phyloP scores from a whole-genome alignment of 2,888 invertebrate species.

The Diachrysia chrysitis region DNA sequence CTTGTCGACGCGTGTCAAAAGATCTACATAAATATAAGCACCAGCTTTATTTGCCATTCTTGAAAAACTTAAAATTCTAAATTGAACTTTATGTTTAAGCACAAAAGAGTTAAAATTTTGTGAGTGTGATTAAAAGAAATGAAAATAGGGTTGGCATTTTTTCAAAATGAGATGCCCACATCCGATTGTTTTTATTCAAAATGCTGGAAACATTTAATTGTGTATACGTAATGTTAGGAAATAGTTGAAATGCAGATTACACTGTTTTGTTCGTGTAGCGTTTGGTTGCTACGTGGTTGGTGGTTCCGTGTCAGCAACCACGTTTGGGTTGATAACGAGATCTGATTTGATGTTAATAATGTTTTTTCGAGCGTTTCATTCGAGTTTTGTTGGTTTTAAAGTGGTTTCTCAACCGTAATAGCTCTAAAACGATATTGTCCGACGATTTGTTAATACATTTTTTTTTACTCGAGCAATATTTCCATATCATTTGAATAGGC shows the following conservation, averaged over 20 bases:
- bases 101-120: conserved; percentile 29
- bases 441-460: conserved; percentile 56
- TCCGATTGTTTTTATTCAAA: conserved; percentile 85
- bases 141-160: conserved; percentile 54
- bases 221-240: conserved; percentile 74
- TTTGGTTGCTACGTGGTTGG: conserved; percentile 63
- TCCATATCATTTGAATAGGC: conserved; percentile 40
- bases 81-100: conserved; percentile 46
- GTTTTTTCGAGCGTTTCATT: conserved; percentile 62
- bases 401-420: conserved; percentile 59
- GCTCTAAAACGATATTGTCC: conserved; percentile 55
- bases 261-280: conserved; percentile 54
- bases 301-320: conserved; percentile 61
- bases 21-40: conserved; percentile 65
- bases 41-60: conserved; percentile 49
- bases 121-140: background rate
- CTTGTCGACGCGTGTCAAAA: conserved; percentile 78
- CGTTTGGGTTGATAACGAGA: conserved; percentile 61
- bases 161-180: conserved; percentile 74
- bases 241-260: conserved; percentile 68
- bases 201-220: conserved; percentile 85
- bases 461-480: conserved; percentile 39
- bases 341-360: conserved; percentile 61
- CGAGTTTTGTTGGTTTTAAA: conserved; percentile 59
- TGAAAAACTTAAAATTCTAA: conserved; percentile 18